Evolutionary conservation across 2,113 vertebrate genomes (phyloP).

Genomic region (Arenaria interpres): DNA sequence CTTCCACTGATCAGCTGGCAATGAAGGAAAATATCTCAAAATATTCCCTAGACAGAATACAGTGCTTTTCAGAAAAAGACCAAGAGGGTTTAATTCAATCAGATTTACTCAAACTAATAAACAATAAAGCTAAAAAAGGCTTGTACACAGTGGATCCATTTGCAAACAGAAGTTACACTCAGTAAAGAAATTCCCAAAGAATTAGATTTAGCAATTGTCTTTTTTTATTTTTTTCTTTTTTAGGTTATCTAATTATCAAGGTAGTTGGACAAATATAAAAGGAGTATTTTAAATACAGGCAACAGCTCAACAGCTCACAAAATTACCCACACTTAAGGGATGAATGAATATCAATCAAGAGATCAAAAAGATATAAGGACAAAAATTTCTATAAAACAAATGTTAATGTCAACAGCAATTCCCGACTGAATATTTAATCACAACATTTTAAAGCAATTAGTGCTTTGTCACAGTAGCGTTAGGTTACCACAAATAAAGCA

Average conservation of each 20-base stretch:
- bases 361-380: constrained; percentile 21
- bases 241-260: background rate
- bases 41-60: background rate
- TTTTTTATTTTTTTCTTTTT: background rate
- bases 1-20: background rate
- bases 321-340: background rate
- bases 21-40: background rate
- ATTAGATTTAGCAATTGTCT: background rate
- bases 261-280: background rate
- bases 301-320: background rate
- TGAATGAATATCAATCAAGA: constrained; percentile 12
- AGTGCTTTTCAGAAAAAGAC: background rate
- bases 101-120: background rate
- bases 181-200: background rate
- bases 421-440: background rate
- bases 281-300: background rate
- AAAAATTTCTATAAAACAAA: constrained; percentile 12
- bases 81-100: background rate
- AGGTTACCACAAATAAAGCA: constrained; percentile 29
- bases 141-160: background rate
- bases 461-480: background rate
- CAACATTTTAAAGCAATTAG: constrained; percentile 14
- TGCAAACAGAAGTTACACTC: background rate
- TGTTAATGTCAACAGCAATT: background rate
- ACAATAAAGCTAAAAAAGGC: background rate